phyloP scores from a whole-genome alignment of 2,113 vertebrate genomes.

The Cyphomyrus plagiostoma region DNA sequence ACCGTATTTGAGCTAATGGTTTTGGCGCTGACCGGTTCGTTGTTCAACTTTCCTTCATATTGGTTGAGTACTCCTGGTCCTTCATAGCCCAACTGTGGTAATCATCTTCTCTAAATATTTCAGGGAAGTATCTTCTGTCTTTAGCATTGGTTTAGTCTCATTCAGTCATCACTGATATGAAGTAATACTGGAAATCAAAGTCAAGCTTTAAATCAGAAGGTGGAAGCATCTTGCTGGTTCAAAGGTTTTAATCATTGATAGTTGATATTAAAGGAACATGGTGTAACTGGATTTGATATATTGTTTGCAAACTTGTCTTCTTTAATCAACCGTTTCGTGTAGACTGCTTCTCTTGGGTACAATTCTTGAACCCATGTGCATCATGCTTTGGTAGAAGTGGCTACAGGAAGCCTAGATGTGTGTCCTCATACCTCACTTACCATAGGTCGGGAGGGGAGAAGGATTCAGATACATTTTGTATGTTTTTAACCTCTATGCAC shows the following conservation, averaged over 20 bases:
- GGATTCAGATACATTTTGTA: background rate
- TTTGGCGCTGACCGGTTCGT: conserved; percentile 4
- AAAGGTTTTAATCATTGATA: background rate
- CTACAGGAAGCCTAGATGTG: background rate
- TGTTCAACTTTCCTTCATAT: background rate
- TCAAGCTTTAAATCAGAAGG: background rate
- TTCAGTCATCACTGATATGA: background rate
- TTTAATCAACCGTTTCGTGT: no score
- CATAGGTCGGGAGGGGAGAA: background rate
- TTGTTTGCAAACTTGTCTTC: background rate
- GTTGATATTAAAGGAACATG: background rate
- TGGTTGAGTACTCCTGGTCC: conserved; percentile 2
- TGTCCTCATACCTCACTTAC: background rate
- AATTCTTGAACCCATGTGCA: background rate
- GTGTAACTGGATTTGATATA: background rate
- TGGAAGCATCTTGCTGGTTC: background rate
- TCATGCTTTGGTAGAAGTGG: background rate
- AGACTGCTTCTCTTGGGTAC: background rate
- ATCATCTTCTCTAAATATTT: background rate
- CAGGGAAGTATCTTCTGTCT: background rate
- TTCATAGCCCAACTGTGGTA: background rate
- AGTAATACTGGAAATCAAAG: background rate
- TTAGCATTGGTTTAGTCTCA: background rate
- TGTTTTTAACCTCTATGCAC: background rate
- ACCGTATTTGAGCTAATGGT: background rate